Percentiles rank a stretch among this genome's conserved stretches.
Evolutionary conservation across 2,888 invertebrate species (phyloP).

Genomic region (Lathronympha strigana): DNA sequence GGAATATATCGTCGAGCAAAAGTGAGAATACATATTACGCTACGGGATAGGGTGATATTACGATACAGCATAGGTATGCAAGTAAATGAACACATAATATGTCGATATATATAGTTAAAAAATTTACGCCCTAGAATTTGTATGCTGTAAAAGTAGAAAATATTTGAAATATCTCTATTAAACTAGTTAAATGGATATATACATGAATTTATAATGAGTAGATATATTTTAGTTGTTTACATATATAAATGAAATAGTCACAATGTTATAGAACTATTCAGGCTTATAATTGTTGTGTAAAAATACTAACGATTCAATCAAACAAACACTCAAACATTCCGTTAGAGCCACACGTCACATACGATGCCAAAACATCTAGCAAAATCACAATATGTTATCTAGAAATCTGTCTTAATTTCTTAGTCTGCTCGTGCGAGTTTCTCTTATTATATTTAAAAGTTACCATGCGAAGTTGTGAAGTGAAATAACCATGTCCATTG

Average conservation of each 20-base stretch:
- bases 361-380: conserved; percentile 42
- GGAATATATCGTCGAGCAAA: conserved; percentile 13
- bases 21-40: conserved; percentile 26
- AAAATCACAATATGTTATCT: conserved; percentile 31
- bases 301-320: conserved; percentile 30
- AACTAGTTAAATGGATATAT: background rate
- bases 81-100: conserved; percentile 6
- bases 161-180: background rate
- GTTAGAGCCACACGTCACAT: conserved; percentile 44
- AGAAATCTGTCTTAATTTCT: conserved; percentile 7
- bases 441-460: conserved; percentile 2
- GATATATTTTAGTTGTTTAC: conserved; percentile 9
- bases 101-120: background rate
- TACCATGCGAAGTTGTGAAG: conserved; percentile 1
- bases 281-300: conserved; percentile 1
- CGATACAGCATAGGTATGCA: conserved; percentile 9
- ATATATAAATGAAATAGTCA: conserved; percentile 26
- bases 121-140: background rate
- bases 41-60: conserved; percentile 24
- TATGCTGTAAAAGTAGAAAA: conserved; percentile 8
- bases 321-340: conserved; percentile 44
- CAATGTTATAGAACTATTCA: background rate
- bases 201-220: conserved; percentile 5
- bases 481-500: conserved; percentile 3
- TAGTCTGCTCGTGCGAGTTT: conserved; percentile 24